These are phyloP conservation scores for Syrrhaptes paradoxus DNA, from an alignment of 2,113 vertebrate genomes.

Conservation along the genomic window DNA sequence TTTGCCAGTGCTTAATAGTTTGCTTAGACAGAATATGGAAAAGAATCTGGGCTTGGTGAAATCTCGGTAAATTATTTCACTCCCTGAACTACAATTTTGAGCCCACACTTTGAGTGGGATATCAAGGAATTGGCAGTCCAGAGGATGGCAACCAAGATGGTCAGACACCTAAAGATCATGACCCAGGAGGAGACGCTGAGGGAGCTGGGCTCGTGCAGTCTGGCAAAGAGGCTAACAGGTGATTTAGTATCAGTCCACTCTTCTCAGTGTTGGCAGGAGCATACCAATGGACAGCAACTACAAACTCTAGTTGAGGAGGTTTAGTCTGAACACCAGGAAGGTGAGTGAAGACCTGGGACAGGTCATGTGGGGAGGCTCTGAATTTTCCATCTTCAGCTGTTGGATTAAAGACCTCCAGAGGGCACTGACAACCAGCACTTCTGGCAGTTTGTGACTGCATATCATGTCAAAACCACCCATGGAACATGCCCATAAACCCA, in stretches of 20 bases:
- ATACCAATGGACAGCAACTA: background rate
- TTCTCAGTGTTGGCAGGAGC: background rate
- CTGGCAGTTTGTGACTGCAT: background rate
- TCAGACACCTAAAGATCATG: background rate
- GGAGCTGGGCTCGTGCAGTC: background rate
- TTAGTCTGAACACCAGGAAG: background rate
- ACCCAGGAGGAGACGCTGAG: background rate
- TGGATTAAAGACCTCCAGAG: background rate
- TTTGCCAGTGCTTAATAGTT: background rate
- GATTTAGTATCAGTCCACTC: background rate
- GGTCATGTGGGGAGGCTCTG: background rate
- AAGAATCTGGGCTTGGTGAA: background rate
- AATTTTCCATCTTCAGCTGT: background rate
- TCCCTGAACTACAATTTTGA: background rate
- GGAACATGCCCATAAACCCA: background rate
- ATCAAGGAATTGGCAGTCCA: background rate
- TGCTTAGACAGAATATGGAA: background rate
- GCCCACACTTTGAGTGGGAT: background rate
- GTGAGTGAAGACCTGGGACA: background rate
- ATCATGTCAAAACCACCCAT: rapidly evolving
- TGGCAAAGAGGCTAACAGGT: background rate
- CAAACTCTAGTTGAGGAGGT: background rate
- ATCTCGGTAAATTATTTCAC: background rate
- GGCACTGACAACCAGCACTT: rapidly evolving
- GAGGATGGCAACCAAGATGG: background rate